Percentiles rank a stretch among this genome's conserved stretches.
Conservation (phyloP, 2,888 invertebrate species). For the Acrocyrtus sp. region DNA sequence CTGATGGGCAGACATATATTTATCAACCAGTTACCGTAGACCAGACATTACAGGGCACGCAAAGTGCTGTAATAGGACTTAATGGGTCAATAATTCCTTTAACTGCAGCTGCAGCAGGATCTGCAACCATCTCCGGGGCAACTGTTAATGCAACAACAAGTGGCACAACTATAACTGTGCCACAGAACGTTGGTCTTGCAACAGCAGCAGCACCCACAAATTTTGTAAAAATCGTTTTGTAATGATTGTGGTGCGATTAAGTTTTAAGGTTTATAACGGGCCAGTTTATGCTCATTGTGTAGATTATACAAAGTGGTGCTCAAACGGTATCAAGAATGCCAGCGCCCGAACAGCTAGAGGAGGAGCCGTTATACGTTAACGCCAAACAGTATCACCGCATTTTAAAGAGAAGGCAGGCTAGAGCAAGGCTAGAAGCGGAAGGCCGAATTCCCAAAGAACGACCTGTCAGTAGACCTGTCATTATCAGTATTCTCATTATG, state of each 20-base stretch:
- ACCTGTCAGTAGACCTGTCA: constrained; percentile 73
- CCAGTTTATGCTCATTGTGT: constrained; percentile 66
- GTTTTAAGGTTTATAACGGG: too few species aligned
- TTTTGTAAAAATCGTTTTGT: constrained; percentile 76
- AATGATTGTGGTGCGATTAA: constrained; percentile 23
- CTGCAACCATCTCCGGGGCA: constrained; percentile 61
- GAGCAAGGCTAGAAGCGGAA: constrained; percentile 93
- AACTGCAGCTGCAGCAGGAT: constrained; percentile 67
- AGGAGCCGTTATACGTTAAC: constrained; percentile 97
- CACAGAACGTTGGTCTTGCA: constrained; percentile 72
- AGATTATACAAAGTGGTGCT: constrained; percentile 72
- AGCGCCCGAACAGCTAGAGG: constrained; percentile 77
- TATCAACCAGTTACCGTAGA: constrained; percentile 82
- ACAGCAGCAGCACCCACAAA: constrained; percentile 71
- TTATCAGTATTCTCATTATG: too few species aligned
- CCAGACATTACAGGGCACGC: constrained; percentile 69
- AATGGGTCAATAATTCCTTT: constrained; percentile 83
- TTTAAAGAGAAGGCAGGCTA: constrained; percentile 90
- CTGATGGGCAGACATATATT: constrained; percentile 92
- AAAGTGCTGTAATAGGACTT: constrained; percentile 71
- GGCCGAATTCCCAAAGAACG: constrained; percentile 97
- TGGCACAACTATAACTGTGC: constrained; percentile 67
- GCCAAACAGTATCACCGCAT: constrained; percentile 98
- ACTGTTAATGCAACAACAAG: constrained; percentile 65
- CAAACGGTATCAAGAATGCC: constrained; percentile 69